These are phyloP conservation scores for Amblyteles armatorius DNA, from an alignment of 2,888 invertebrate genomes.

Conservation along the genomic window DNA sequence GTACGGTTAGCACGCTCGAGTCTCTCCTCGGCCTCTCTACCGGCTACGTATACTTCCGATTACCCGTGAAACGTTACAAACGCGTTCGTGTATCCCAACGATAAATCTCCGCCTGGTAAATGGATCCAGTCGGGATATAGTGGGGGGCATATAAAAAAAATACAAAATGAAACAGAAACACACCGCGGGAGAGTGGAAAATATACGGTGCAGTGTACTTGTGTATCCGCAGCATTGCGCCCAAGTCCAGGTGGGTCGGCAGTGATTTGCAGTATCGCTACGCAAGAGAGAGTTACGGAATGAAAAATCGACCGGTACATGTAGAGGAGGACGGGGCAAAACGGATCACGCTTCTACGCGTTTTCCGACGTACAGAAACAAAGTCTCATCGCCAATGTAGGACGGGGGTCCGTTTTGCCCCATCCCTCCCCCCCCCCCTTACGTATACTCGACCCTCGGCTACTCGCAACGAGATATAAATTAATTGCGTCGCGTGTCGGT, in stretches of 20 bases:
- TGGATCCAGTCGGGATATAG: constrained; percentile 57
- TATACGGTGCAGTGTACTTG: neutral
- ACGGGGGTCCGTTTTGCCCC: too few species aligned
- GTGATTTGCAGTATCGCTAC: constrained; percentile 56
- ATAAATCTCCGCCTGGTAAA: constrained; percentile 66
- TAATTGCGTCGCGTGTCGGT: constrained; percentile 58
- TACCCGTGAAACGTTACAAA: constrained; percentile 57
- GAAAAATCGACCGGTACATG: constrained; percentile 57
- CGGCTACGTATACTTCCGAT: constrained; percentile 51
- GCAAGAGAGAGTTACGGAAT: constrained; percentile 46
- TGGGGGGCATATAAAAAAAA: constrained; percentile 21
- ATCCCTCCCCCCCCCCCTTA: too few species aligned
- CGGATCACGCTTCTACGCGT: too few species aligned
- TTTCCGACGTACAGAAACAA: too few species aligned
- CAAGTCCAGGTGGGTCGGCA: constrained; percentile 19
- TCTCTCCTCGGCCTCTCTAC: constrained; percentile 3
- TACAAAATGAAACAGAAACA: constrained; percentile 38
- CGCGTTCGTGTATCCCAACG: constrained; percentile 63
- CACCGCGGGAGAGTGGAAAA: constrained; percentile 18
- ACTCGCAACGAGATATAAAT: constrained; percentile 32
- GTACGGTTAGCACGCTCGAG: constrained; percentile 20
- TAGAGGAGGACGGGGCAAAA: neutral
- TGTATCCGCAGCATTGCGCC: constrained; percentile 30
- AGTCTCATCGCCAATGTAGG: too few species aligned
- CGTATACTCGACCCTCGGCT: constrained; percentile 3